phyloP scores from a whole-genome alignment of 1,140 invertebrate genomes.

The Scaptomyza pallida region DNA sequence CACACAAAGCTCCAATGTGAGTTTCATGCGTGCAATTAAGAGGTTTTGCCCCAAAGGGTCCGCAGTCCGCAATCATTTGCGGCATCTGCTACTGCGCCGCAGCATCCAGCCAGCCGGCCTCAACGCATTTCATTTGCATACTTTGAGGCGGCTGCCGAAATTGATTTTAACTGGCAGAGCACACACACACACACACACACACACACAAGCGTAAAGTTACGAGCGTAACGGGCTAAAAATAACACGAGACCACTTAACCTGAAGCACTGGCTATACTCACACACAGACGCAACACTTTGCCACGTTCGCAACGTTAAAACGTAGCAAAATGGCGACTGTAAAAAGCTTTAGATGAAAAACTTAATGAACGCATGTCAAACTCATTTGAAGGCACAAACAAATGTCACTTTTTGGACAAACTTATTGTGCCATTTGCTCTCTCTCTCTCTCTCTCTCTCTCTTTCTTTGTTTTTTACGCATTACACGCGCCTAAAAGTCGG shows the following conservation, averaged over 20 bases:
- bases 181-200: background rate
- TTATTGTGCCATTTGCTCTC: slow-evolving; percentile 44
- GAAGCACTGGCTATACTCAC: background rate
- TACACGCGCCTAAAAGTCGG: slow-evolving; percentile 20
- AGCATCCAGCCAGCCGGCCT: no score
- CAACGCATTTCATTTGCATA: slow-evolving; percentile 70
- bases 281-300: background rate
- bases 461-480: background rate
- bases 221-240: slow-evolving; percentile 29
- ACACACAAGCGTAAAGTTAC: background rate
- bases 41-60: slow-evolving; percentile 32
- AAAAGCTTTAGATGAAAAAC: slow-evolving; percentile 51
- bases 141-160: slow-evolving; percentile 31
- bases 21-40: slow-evolving; percentile 69
- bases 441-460: background rate
- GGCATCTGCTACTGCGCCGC: slow-evolving; percentile 26
- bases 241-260: slow-evolving; percentile 15
- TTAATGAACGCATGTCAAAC: slow-evolving; percentile 74
- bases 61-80: slow-evolving; percentile 26
- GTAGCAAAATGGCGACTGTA: background rate
- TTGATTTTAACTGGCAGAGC: slow-evolving; percentile 27
- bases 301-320: background rate
- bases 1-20: slow-evolving; percentile 1
- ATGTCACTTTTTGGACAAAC: slow-evolving; percentile 39
- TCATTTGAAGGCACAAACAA: slow-evolving; percentile 54